These are phyloP conservation scores for Eristalinus aeneus DNA, from an alignment of 2,888 invertebrate genomes.

Conservation along the genomic window DNA sequence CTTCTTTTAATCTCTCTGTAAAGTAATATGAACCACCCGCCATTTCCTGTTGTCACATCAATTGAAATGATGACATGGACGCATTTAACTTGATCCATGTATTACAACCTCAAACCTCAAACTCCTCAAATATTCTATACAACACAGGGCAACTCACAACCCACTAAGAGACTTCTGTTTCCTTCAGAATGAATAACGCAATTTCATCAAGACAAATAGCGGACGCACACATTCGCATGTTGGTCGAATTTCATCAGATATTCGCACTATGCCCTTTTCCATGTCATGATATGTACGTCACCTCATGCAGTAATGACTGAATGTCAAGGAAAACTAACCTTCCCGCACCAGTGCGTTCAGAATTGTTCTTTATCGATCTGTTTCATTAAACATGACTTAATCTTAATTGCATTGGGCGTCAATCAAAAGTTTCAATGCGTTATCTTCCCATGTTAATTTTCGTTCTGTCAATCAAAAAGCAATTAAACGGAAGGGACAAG, in stretches of 20 bases:
- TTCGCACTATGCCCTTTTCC: neutral
- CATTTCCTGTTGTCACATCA: too few relatives aligned
- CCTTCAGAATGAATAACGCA: neutral
- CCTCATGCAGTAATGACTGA: too few relatives aligned
- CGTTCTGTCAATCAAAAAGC: slow-evolving; percentile 47
- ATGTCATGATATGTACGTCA: neutral
- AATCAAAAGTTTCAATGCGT: slow-evolving; percentile 7
- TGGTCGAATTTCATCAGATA: neutral
- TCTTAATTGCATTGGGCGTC: slow-evolving; percentile 29
- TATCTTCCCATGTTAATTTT: slow-evolving; percentile 21
- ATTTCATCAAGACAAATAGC: neutral
- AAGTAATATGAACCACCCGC: too few relatives aligned
- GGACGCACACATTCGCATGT: neutral
- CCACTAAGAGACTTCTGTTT: neutral
- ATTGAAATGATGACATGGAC: too few relatives aligned
- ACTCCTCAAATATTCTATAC: neutral
- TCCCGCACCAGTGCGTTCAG: neutral
- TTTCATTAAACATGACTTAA: slow-evolving; percentile 7
- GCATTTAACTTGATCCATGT: too few relatives aligned
- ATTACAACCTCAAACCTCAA: too few relatives aligned
- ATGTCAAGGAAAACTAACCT: neutral
- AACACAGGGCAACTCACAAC: neutral
- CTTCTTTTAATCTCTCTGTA: too few relatives aligned
- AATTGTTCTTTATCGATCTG: neutral
- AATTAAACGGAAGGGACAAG: slow-evolving; percentile 27